Conservation (phyloP, 2,888 invertebrate genomes). For the Amphipoea lucens region DNA sequence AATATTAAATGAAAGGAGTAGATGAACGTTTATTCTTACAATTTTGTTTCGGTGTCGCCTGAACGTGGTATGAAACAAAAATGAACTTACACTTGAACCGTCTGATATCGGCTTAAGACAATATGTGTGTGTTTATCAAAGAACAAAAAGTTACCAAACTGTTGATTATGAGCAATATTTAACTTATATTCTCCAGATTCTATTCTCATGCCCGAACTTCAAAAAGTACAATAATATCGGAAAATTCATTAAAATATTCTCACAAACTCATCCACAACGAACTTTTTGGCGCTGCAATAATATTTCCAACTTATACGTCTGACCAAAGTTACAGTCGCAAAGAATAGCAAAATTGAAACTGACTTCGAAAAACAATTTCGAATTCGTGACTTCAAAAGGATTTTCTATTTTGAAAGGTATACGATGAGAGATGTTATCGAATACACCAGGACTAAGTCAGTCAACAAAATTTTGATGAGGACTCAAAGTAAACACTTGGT, state of each 20-base stretch:
- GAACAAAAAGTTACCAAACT: background rate
- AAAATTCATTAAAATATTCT: slow-evolving; percentile 29
- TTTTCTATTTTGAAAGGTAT: slow-evolving; percentile 33
- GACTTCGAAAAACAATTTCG: slow-evolving; percentile 19
- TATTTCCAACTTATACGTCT: slow-evolving; percentile 38
- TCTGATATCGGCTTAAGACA: background rate
- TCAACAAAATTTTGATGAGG: slow-evolving; percentile 70
- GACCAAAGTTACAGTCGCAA: slow-evolving; percentile 39
- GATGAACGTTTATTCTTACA: background rate
- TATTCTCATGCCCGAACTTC: background rate
- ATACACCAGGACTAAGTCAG: slow-evolving; percentile 66
- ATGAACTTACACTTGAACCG: background rate
- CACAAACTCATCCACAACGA: slow-evolving; percentile 14
- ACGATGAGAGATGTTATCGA: slow-evolving; percentile 24
- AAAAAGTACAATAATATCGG: background rate
- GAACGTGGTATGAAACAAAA: background rate
- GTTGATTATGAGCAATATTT: background rate
- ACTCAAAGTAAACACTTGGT: slow-evolving; percentile 73
- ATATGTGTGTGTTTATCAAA: background rate
- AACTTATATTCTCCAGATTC: background rate
- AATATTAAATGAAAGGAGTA: background rate
- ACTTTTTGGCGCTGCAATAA: slow-evolving; percentile 46
- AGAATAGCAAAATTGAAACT: slow-evolving; percentile 39
- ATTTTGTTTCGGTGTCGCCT: too few relatives aligned
- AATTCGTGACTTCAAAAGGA: slow-evolving; percentile 40